phyloP scores from a whole-genome alignment of 53 echinoderm and acorn worm species.

The Apostichopus leukothele region DNA sequence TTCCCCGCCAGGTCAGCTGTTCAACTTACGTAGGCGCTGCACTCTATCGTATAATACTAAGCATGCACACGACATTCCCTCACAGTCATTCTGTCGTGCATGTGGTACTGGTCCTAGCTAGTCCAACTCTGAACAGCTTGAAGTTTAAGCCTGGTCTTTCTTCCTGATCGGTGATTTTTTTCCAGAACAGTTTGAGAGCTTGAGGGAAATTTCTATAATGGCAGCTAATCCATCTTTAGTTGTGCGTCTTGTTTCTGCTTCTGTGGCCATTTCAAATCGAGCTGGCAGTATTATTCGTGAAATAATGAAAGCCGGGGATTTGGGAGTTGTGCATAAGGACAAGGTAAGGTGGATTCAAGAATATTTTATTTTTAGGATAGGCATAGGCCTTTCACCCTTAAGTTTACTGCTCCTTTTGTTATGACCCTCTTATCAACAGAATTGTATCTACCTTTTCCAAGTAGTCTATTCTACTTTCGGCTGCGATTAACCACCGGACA shows the following conservation, averaged over 20 bases:
- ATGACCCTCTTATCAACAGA: too few species aligned
- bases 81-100: conserved; percentile 2
- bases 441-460: too few species aligned
- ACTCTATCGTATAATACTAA: not conserved
- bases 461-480: too few species aligned
- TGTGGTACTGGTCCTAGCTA: not conserved
- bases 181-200: not conserved
- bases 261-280: conserved; percentile 77
- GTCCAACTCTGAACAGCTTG: not conserved
- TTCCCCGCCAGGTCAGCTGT: conserved; percentile 46
- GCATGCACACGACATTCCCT: not conserved
- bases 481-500: too few species aligned
- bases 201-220: conserved; percentile 36
- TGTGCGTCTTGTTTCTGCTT: conserved; percentile 86
- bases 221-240: conserved; percentile 67
- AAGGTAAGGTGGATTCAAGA: conserved; percentile 42
- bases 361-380: too few species aligned
- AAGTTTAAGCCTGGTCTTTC: not conserved
- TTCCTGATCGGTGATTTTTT: not conserved
- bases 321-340: conserved; percentile 91
- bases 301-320: conserved; percentile 91
- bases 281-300: conserved; percentile 92
- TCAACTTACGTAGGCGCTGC: conserved; percentile 20
- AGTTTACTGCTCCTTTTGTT: too few species aligned
- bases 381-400: too few species aligned